Evolutionary conservation across 2,797 vertebrate species (phyloP), one percentile per base, ranked within the genome.

Genomic region (Sparus aurata): DNA sequence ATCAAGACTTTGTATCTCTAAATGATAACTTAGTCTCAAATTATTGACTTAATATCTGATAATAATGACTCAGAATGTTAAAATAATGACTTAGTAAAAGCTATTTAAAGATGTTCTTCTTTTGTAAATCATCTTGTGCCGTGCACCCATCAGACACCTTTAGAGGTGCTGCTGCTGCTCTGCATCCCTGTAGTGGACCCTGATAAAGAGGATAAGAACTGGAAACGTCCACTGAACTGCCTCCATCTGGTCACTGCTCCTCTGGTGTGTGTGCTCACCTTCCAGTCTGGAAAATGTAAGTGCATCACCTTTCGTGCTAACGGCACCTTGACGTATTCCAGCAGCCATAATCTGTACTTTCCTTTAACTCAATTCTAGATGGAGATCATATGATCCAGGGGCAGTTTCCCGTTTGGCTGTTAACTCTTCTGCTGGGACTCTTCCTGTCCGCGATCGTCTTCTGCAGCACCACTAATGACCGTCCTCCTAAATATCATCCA

Each of bases 201-300:
- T 0, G 97, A 98, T 92, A 96, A 95, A 90, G 97, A 98, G 0
- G 97, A 98, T 80, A 93, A 80, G 80, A 99, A 99, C 94, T 99
- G 98, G 98, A 97, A 95, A 61, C 96, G 98, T 7, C 98, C 98
- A 3, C 94, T 99, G 45, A 99, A 99, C 95, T 99, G 97, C 77
- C 90, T 99, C 55, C 98, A 99, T 13, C 53, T 99, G 25, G 54
- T 96, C 77, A 95, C 96, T 16, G 95, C 95, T 74, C 97, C 97
- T 1, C 55, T 99, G 77, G 89, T 96, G 79, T 96, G 96, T 18
- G 0, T 98, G 72, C 93, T 99, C 55, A 87, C 95, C 23, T 94
- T 99, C 52, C 96, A 97, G 69, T 97, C 97, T 0, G 98, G 98
- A n/a, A 1, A 49, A 27, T 98, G 98, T 99, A 94, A 97, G 97